These are phyloP conservation scores for Cynoglossus semilaevis DNA, from an alignment of 2,113 vertebrate species.

Conservation along the genomic window DNA sequence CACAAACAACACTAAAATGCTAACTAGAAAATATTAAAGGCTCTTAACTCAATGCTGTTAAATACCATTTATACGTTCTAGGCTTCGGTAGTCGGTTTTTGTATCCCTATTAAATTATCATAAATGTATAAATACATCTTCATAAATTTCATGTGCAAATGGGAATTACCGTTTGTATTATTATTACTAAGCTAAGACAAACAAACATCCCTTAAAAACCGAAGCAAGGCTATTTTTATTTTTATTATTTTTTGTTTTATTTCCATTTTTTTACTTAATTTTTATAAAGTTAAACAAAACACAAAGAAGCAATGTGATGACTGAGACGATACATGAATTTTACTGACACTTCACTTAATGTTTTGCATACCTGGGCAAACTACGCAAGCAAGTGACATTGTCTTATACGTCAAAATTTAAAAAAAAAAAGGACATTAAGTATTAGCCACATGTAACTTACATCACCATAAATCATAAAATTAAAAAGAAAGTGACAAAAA, in stretches of 20 bases:
- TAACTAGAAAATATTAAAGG: conserved; percentile 72
- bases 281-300: conserved; percentile 44
- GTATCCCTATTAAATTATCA: conserved; percentile 75
- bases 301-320: conserved; percentile 46
- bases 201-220: conserved; percentile 77
- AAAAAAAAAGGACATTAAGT: conserved; percentile 43
- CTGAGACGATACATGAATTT: conserved; percentile 53
- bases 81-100: conserved; percentile 71
- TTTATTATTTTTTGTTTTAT: conserved; percentile 6
- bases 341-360: conserved; percentile 67
- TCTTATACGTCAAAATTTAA: conserved; percentile 21
- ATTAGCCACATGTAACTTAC: conserved; percentile 54
- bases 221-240: conserved; percentile 59
- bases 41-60: conserved; percentile 70
- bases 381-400: conserved; percentile 68
- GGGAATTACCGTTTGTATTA: conserved; percentile 72
- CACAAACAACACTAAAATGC: conserved; percentile 73
- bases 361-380: conserved; percentile 58
- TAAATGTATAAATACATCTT: conserved; percentile 80
- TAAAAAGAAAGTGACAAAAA: conserved; percentile 42
- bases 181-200: conserved; percentile 58
- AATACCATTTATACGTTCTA: conserved; percentile 71
- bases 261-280: conserved; percentile 11
- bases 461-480: conserved; percentile 46
- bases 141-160: conserved; percentile 80